These are phyloP conservation scores for Chaetodon trifascialis DNA, from an alignment of 2,113 vertebrate species.

Conservation along the genomic window DNA sequence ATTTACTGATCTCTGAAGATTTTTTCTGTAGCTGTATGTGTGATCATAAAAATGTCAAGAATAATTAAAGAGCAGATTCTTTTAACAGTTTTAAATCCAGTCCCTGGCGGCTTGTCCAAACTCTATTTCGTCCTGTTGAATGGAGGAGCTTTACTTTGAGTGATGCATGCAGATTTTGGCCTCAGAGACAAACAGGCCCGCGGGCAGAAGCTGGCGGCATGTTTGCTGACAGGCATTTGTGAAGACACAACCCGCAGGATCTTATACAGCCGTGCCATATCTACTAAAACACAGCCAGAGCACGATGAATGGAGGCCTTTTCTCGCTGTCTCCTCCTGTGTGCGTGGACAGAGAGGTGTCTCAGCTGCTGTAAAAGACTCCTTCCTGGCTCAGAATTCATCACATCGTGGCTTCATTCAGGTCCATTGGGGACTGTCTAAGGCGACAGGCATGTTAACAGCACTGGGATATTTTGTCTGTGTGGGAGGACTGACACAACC, in stretches of 20 bases:
- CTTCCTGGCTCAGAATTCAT: constrained; percentile 27
- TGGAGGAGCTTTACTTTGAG: constrained; percentile 24
- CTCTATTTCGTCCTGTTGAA: constrained; percentile 13
- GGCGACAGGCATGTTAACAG: constrained; percentile 13
- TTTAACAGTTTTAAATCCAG: neutral
- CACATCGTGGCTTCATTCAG: constrained; percentile 4
- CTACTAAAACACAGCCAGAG: constrained; percentile 60
- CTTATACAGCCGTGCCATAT: constrained; percentile 68
- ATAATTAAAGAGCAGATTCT: neutral
- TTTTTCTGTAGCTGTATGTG: neutral
- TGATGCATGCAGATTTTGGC: constrained; percentile 34
- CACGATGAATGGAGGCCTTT: constrained; percentile 68
- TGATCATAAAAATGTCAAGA: neutral
- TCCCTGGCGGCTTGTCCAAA: neutral
- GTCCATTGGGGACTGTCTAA: neutral
- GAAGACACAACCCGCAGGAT: constrained; percentile 76
- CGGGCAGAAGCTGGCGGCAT: constrained; percentile 54
- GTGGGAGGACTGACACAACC: constrained; percentile 21
- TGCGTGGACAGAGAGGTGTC: constrained; percentile 25
- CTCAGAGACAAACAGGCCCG: constrained; percentile 69
- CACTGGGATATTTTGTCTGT: constrained; percentile 32
- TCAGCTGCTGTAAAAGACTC: constrained; percentile 4
- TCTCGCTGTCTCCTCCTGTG: constrained; percentile 21
- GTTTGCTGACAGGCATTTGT: constrained; percentile 83
- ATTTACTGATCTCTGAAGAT: neutral